Conservation (phyloP, 2,888 invertebrate genomes). For the Xestia xanthographa region DNA sequence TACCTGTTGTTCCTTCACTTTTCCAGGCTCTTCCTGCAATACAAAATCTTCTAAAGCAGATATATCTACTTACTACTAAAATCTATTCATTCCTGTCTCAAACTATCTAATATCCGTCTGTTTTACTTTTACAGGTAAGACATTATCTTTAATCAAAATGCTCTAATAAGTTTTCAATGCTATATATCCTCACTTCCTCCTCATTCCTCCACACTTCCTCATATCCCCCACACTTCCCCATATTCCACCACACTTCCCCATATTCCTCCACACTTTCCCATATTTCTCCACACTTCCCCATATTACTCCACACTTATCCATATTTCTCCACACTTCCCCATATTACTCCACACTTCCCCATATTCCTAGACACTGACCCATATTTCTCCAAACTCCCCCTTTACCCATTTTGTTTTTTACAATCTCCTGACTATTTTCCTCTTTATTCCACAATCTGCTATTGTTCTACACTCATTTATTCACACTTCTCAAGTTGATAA, state of each 20-base stretch:
- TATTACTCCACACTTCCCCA: neutral
- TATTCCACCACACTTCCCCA: neutral
- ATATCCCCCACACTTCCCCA: neutral
- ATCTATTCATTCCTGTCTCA: neutral
- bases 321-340: too few species aligned
- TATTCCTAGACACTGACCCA: neutral
- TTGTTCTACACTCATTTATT: neutral
- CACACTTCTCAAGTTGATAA: neutral
- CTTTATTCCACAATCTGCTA: too few species aligned
- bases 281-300: neutral
- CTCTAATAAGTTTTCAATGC: neutral
- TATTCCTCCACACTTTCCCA: neutral
- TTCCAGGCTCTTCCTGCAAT: neutral
- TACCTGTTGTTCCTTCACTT: constrained; percentile 8
- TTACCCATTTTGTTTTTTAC: neutral
- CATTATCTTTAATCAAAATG: neutral
- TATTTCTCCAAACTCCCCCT: neutral
- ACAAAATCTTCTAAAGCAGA: constrained; percentile 12
- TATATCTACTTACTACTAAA: constrained; percentile 1
- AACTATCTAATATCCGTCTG: neutral
- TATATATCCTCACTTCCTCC: neutral
- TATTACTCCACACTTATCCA: too few species aligned
- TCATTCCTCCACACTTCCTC: neutral
- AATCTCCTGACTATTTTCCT: neutral
- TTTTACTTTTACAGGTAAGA: neutral